Base-by-base conservation (phyloP, 2,797 vertebrate genomes). In the Pyrocephalus nanus region DNA sequence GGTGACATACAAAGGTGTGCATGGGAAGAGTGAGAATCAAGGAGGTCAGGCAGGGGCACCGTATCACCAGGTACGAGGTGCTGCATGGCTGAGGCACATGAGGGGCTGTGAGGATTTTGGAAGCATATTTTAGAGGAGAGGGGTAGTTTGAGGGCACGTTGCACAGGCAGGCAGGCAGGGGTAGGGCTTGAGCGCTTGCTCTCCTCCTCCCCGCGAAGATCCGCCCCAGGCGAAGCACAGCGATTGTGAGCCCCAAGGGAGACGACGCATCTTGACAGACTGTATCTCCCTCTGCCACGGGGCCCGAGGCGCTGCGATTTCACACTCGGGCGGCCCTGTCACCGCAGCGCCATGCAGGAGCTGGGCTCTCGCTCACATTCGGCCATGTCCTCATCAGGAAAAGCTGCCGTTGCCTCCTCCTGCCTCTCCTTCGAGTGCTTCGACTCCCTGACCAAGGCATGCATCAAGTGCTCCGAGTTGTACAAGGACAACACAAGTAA, bases 401-500 rank as follows among this genome's bases (percentile, higher is more conserved):
- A 93, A 90, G 80, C 77, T 7, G 62, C 61, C 0, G 19, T 61
- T 54, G 20, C 57, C 42, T 7, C 62, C 54, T 38, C 71, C 83
- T 97, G 95, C 82, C 75, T 84, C 61, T 81, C 74, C 16, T 70
- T 47, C 2, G 88, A 94, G 64, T 97, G 96, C 93, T 97, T 96
- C 2, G 96, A 97, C 75, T 27, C 8, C 76, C 85, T 97, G 79
- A 97, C 76, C 79, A 96, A 14, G 73, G 75, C 67, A 8, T 97
- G 96, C 12, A 70, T 97, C 72, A 93, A 66, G 75, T 97, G 97
- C 91, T 78, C 90, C 0, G 94, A 96, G 19, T 30, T 93, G 42
- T 90, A 92, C 75, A 76, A 86, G 67, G 92, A 96, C 36, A 94
- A 93, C 50, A 48, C 95, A 94, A 97, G 97, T 97, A 97, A 97